Base-by-base conservation (phyloP, 2,113 vertebrate species). In the Tyrannus savana region DNA sequence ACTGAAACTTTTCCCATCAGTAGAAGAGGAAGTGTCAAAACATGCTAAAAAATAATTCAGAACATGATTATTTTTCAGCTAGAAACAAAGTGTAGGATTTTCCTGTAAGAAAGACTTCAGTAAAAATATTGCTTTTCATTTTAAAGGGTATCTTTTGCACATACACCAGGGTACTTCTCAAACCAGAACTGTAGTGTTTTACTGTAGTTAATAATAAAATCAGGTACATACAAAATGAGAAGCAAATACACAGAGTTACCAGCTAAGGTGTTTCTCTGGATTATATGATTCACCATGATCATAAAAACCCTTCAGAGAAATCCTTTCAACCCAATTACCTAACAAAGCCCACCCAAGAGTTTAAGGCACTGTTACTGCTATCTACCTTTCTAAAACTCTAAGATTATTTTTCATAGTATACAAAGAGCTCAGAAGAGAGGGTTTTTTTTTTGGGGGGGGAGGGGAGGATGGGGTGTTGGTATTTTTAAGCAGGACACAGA, bases 231-330 rank as follows among this genome's bases (percentile, higher is more conserved):
- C 6, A 83, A 84, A 60, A 37, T 3, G 0, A 18, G 9, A 90
- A 55, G 33, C 4, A 79, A 64, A 87, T n/a, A 22, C 35, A 68
- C 10, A 42, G 28, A 60, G 6, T 60, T 31, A 53, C n/a, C 69
- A 87, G 21, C 10, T 35, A 79, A 74, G 37, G 12, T 72, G 63
- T 16, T 37, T 78, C 16, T 44, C 24, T 33, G 24, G 42, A 21
- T 17, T 3, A 1, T 44, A 14, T 12, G 18, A 64, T 58, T 46
- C 1, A 0, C 56, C 33, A n/a, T 5, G 7, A 6, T 35, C 4
- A 9, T 24, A 33, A 4, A 8, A 55, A 19, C 14, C 17, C 33
- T 83, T 49, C 31, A 12, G 30, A 69, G 28, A 83, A 87, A 75
- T 22, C 31, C 56, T 42, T 68, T 55, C 8, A 7, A 63, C 5